These are phyloP conservation scores for Mus minutoides DNA, from an alignment of 2,797 vertebrate genomes.

Conservation along the genomic window DNA sequence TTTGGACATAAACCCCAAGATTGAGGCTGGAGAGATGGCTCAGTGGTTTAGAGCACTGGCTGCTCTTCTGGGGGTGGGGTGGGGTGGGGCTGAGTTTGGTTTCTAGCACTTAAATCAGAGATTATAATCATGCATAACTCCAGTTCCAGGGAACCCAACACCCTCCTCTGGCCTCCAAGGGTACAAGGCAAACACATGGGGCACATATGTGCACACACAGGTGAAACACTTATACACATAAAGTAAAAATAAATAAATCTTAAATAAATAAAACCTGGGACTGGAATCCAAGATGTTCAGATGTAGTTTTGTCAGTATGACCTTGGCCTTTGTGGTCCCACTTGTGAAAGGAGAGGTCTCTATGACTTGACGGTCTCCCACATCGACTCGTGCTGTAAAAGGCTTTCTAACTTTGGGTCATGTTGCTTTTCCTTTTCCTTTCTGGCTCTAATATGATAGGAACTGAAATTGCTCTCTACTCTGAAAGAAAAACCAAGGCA, in stretches of 20 bases:
- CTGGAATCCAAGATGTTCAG: not conserved
- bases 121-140: not conserved
- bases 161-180: not conserved
- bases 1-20: not conserved
- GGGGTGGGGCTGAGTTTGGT: not conserved
- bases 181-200: not conserved
- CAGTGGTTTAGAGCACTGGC: not conserved
- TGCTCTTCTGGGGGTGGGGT: not conserved
- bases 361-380: not conserved
- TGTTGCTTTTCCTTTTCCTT: not conserved
- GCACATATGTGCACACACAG: too few relatives aligned
- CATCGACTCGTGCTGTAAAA: not conserved
- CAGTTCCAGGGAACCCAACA: not conserved
- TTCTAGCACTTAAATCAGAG: too few relatives aligned
- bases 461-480: not conserved
- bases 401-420: not conserved
- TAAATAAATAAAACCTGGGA: not conserved
- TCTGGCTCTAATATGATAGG: not conserved
- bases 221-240: not conserved
- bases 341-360: not conserved
- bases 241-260: not conserved
- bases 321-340: not conserved
- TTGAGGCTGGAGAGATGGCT: not conserved
- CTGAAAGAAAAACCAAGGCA: conserved; percentile 16
- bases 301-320: not conserved